Evolutionary conservation across 2,113 vertebrate genomes (phyloP).

Genomic region (Sander vitreus): DNA sequence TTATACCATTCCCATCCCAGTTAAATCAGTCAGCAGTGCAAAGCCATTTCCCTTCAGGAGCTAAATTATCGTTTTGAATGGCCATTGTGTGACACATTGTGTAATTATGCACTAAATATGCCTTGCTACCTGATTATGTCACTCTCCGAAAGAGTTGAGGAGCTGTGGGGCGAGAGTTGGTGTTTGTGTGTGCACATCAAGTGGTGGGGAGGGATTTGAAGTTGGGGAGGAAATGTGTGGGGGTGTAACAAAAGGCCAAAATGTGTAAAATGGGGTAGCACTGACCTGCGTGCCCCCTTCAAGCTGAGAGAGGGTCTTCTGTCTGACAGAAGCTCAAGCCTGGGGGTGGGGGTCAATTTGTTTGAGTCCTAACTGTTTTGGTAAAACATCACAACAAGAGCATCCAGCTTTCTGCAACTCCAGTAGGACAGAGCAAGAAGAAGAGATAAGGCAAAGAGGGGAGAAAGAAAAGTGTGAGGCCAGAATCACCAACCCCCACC

Average conservation of each 20-base stretch:
- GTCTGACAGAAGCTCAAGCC: slow-evolving; percentile 70
- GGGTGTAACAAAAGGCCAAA: slow-evolving; percentile 63
- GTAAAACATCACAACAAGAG: slow-evolving; percentile 70
- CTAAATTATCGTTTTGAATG: slow-evolving; percentile 83
- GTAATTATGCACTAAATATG: slow-evolving; percentile 86
- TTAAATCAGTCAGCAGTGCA: slow-evolving; percentile 80
- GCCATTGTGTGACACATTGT: slow-evolving; percentile 81
- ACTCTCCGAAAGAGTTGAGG: slow-evolving; percentile 63
- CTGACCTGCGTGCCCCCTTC: slow-evolving; percentile 77
- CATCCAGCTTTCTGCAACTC: slow-evolving; percentile 63
- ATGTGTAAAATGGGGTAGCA: slow-evolving; percentile 64
- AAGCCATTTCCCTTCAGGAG: slow-evolving; percentile 81
- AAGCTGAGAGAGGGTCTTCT: slow-evolving; percentile 75
- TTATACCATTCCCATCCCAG: slow-evolving; percentile 69
- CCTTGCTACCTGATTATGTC: slow-evolving; percentile 82
- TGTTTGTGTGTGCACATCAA: slow-evolving; percentile 49
- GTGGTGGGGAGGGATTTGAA: slow-evolving; percentile 38
- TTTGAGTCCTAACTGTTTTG: slow-evolving; percentile 69
- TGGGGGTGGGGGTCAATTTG: slow-evolving; percentile 52
- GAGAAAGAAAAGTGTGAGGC: slow-evolving; percentile 65
- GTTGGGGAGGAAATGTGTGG: slow-evolving; percentile 52
- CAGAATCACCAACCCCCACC: slow-evolving; percentile 82
- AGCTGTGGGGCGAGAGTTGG: slow-evolving; percentile 43
- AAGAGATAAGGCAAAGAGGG: slow-evolving; percentile 61
- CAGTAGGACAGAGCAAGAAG: slow-evolving; percentile 51